Conservation (phyloP, 30 jellyfish, hydroid and myxozoan species). For the Turritopsis dohrnii region DNA sequence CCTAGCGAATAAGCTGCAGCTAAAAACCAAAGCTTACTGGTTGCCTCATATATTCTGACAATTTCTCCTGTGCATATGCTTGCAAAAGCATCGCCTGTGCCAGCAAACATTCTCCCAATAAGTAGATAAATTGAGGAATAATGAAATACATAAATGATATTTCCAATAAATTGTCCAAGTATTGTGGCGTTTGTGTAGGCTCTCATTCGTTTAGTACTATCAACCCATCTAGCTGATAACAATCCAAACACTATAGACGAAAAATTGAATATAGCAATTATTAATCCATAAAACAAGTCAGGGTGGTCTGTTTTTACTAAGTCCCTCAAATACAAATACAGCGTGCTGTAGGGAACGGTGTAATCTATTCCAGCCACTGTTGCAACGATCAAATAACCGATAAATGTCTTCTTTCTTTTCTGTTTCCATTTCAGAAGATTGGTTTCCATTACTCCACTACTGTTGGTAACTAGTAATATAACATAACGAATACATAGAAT, state of each 20-base stretch:
- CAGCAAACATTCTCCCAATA: constrained; percentile 28
- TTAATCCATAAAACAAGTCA: constrained; percentile 11
- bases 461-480: no score
- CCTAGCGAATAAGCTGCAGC: constrained; percentile 13
- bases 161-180: constrained; percentile 13
- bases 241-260: not conserved
- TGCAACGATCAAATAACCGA: not conserved
- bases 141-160: constrained; percentile 10
- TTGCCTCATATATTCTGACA: constrained; percentile 9
- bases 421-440: constrained; percentile 11
- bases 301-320: not conserved
- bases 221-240: not conserved
- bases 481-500: no score
- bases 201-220: not conserved
- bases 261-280: not conserved
- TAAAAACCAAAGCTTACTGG: constrained; percentile 8
- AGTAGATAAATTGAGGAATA: constrained; percentile 13
- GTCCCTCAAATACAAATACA: not conserved
- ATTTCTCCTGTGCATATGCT: constrained; percentile 24
- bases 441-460: no score
- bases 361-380: constrained; percentile 4
- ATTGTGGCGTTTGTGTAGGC: not conserved
- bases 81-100: not conserved
- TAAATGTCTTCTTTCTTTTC: not conserved
- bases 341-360: not conserved